Base-by-base conservation (phyloP, 2,113 vertebrate genomes). In the Tylochromis polylepis region DNA sequence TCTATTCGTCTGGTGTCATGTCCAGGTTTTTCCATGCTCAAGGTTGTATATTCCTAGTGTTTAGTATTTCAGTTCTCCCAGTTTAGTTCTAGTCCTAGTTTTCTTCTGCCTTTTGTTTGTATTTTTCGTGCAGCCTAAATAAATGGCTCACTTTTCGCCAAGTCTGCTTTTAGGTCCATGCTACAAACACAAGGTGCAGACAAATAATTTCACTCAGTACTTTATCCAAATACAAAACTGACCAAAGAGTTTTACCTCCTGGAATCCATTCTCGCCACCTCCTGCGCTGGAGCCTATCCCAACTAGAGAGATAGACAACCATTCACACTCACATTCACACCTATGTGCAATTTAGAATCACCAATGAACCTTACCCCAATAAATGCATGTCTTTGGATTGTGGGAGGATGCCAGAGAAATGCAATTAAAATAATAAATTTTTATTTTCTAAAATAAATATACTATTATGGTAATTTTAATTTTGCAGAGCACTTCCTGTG, bases 331-430 rank as follows among this genome's bases (percentile, higher is more conserved):
- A 31, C 31, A 31, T 31, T 5, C n/a, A n/a, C n/a, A n/a, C n/a
- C n/a, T 38, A 38, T 10, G 36, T 10, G 59, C 59, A 62, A 0
- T 62, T 62, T 62, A n/a, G 3, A 62, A 18, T 36, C 34, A 36
- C 59, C 1, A 1, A 0, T 62, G 34, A 62, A 62, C 31, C 0
- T 0, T 11, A 11, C 16, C 4, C 5, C 3, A 62, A 5, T 31
- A 36, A 11, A 2, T 62, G 3, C 31, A 62, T 0, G 1, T 62
- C 16, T 36, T 36, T 36, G 31, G 59, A 62, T 1, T 36, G n/a
- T n/a, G n/a, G n/a, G n/a, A n/a, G n/a, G n/a, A 3, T 1, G 59
- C 31, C 31, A 65, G 60, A 65, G 31, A 65, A 65, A 65, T 38
- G 2, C 60, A 65, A 38, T 12, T 65, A n/a, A 5, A 62, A 36